Conservation (phyloP, 2,113 vertebrate species). For the Sminthopsis crassicaudata region DNA sequence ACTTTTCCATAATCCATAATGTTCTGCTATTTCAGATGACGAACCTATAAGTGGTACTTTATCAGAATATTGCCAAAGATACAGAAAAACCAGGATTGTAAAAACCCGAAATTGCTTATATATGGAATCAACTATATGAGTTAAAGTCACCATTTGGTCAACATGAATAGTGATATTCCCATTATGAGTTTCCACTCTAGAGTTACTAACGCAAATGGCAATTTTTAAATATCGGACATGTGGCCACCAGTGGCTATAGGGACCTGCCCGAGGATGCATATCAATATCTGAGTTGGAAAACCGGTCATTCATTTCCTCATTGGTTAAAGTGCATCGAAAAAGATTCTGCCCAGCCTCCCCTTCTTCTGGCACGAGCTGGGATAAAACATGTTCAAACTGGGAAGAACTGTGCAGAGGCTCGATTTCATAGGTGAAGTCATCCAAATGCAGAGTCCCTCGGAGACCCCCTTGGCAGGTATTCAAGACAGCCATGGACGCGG, state of each 20-base stretch:
- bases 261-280: background rate
- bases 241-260: constrained; percentile 55
- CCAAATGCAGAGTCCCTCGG: constrained; percentile 76
- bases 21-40: fast-evolving
- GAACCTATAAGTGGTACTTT: fast-evolving
- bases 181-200: fast-evolving
- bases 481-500: constrained; percentile 77
- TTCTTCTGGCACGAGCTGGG: constrained; percentile 68
- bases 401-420: constrained; percentile 76
- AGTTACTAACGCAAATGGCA: constrained; percentile 13
- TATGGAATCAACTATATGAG: constrained; percentile 66
- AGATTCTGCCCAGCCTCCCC: fast-evolving
- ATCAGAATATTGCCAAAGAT: constrained; percentile 72
- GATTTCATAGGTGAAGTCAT: constrained; percentile 76
- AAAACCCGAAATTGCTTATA: background rate
- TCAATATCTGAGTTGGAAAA: constrained; percentile 33
- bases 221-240: background rate
- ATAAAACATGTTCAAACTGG: constrained; percentile 78
- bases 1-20: constrained; percentile 68
- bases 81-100: constrained; percentile 44
- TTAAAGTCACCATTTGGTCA: constrained; percentile 58
- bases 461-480: constrained; percentile 79
- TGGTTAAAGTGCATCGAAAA: constrained; percentile 55
- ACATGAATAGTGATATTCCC: background rate
- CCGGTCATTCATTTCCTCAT: background rate